Evolutionary conservation across 2,797 vertebrate genomes (phyloP), one percentile per base, ranked within the genome.

Genomic region (Eleutherodactylus coqui): DNA sequence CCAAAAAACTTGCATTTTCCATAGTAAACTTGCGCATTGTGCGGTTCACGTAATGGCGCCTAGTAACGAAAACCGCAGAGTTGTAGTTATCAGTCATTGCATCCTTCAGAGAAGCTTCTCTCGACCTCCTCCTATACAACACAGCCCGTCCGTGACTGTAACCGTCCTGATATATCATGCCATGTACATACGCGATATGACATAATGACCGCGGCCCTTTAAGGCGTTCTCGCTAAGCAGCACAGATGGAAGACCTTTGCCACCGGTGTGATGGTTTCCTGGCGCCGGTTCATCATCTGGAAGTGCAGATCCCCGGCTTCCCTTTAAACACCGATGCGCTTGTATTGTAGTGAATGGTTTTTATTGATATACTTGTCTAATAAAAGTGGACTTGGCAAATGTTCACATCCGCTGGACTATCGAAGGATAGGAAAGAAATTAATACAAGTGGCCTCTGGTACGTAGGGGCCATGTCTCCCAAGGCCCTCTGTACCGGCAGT

Each of bases 361-460:
- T 67, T 80, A 73, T 73, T 62, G 47, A 73, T 75, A 38, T 55
- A 7, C 38, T 79, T 76, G 82, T 76, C 82, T 45, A 36, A 84
- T 76, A 76, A 76, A 62, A 76, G n/a, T n/a, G 55, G 36, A 3
- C 64, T 85, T 85, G 73, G 73, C 83, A 77, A 84, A 51, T n/a
- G 27, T 19, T 76, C 55, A 78, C 45, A 67, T 85, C 62, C 45
- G 60, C 41, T 72, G 32, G 34, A 43, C 62, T 55, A 53, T 29
- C 49, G 27, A 36, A 45, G 75, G 58, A 78, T 84, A 53, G 58
- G 36, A 69, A 16, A 69, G 55, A 84, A 75, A 83, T 83, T 69
- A 81, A 81, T 81, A 69, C 43, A 69, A 69, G 3, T 81, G 79
- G 27, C 79, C 79, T 81, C 45, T 80, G 49, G 79, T 81, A 81